Conservation (phyloP, 2,797 vertebrate species). For the Alauda arvensis region DNA sequence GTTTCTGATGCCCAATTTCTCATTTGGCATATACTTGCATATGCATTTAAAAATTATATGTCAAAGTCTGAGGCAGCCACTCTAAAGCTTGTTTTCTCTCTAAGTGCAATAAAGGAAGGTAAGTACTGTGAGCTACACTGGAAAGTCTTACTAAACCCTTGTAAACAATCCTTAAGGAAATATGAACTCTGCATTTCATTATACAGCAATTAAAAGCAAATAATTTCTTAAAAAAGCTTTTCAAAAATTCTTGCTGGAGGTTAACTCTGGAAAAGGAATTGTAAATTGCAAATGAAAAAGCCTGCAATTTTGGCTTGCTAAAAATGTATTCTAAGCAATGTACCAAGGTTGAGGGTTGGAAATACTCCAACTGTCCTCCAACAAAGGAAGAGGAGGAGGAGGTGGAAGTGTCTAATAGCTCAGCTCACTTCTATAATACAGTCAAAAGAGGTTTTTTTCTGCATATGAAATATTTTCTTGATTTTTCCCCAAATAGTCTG, state of each 20-base stretch:
- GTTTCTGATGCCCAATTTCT: neutral
- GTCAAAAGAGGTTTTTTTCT: neutral
- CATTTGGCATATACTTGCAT: neutral
- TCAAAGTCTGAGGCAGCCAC: neutral
- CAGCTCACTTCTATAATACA: neutral
- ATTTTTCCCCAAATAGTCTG: neutral
- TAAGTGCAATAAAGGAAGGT: neutral
- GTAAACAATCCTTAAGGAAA: neutral
- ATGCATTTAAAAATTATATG: neutral
- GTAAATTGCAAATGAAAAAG: neutral
- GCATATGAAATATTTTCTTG: neutral
- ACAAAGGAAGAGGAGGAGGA: neutral
- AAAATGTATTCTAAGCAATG: neutral
- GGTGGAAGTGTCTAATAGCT: neutral
- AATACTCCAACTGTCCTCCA: neutral
- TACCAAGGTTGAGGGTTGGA: neutral
- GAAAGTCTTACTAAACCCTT: neutral
- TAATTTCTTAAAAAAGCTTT: neutral
- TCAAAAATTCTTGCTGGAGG: neutral
- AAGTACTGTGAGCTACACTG: neutral
- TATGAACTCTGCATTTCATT: neutral
- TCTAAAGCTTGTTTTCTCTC: neutral
- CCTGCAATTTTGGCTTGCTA: neutral
- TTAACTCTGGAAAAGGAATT: neutral
- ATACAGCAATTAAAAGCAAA: neutral